Percentiles rank a stretch among this genome's conserved stretches.
These are phyloP conservation scores for Xanthia icteritia DNA, from an alignment of 2,888 invertebrate species.

Conservation along the genomic window DNA sequence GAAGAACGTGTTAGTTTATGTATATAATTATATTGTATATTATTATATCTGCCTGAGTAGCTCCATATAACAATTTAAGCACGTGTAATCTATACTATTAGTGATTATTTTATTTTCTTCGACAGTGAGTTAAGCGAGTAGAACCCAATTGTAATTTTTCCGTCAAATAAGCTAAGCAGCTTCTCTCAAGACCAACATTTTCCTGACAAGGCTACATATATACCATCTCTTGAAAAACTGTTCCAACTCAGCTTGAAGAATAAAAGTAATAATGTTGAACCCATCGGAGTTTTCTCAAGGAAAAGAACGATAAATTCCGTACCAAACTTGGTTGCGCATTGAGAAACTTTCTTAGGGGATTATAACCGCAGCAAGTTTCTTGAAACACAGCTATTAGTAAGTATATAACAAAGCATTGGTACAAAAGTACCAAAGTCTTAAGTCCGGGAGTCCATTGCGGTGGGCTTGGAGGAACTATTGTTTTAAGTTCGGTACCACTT, in stretches of 20 bases:
- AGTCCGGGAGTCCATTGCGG: slow-evolving; percentile 55
- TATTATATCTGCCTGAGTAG: background rate
- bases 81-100: background rate
- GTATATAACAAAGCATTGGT: slow-evolving; percentile 58
- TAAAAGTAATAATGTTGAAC: slow-evolving; percentile 52
- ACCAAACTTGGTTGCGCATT: slow-evolving; percentile 44
- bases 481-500: slow-evolving; percentile 58
- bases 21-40: background rate
- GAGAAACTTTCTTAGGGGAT: slow-evolving; percentile 57
- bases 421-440: slow-evolving; percentile 58
- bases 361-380: slow-evolving; percentile 60
- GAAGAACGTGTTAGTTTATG: background rate
- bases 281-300: slow-evolving; percentile 38
- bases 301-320: slow-evolving; percentile 59
- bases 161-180: background rate
- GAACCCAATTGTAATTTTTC: background rate
- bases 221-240: slow-evolving; percentile 40
- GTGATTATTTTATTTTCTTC: slow-evolving; percentile 1
- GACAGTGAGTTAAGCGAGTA: background rate
- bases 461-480: slow-evolving; percentile 63
- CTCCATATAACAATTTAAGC: background rate
- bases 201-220: slow-evolving; percentile 24
- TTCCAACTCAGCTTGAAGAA: slow-evolving; percentile 52
- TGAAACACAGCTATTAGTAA: slow-evolving; percentile 50
- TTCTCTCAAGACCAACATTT: slow-evolving; percentile 27